Base-by-base conservation (phyloP, 1,140 invertebrate species). In the Drosophila erecta region DNA sequence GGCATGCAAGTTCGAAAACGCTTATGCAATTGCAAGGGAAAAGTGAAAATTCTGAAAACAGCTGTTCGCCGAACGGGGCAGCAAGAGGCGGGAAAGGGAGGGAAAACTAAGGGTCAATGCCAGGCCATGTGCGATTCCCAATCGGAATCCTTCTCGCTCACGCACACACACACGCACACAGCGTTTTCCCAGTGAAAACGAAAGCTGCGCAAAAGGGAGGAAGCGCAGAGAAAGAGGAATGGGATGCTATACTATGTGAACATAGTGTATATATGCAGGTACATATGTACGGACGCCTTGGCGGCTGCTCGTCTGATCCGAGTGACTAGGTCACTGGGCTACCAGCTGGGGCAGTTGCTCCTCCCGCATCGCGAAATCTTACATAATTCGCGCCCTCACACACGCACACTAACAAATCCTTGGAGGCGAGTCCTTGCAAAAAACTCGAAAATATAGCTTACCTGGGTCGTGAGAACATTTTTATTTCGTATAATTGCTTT, bases 401-500 rank as follows among this genome's bases (percentile, higher is more conserved):
- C 41, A 51, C 17, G 17, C 17, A 17, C 50, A 46, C 40, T 15
- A 50, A n/a, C 35, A 41, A 17, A 22, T 74, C 57, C 70, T 73
- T 47, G 0, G 30, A 44, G 6, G 2, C 38, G 56, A 60, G 60
- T 58, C 65, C 53, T 50, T 27, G 54, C 56, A 10, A 30, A 8
- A 30, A 30, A 2, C 8, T 2, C 7, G 30, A 30, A 10, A 40
- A 24, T 44, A 41, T 35, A 46, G 46, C 89, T 91, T 70, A 91
- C 89, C 81, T 90, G 61, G 89, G 80, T 47, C 89, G 80, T 62
- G 89, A 85, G 46, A 91, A 81, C 89, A 91, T 91, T 69, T 65
- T 89, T 38, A 56, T 27, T 76, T 78, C 59, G 27, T 55, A 35
- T 50, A 72, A 79, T 79, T 76, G 70, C 79, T 87, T 66, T 65